A percentile compares a stretch with the other conserved stretches of the same genome.
Evolutionary conservation across 1,140 invertebrate genomes (phyloP).

Genomic region (Drosophila athabasca): DNA sequence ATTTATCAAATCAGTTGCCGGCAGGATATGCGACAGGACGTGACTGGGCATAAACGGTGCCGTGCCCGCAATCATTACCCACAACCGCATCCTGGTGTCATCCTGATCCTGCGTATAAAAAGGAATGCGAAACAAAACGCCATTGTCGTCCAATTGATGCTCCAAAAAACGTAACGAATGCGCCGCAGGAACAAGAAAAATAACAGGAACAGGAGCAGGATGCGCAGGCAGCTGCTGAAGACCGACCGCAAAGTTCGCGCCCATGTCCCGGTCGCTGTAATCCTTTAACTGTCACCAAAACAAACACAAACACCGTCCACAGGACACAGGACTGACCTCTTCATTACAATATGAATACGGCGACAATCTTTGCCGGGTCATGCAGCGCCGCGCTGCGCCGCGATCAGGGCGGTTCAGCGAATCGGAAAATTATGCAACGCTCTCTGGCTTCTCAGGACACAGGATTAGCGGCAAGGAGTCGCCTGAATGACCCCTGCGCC

Average conservation of each 20-base stretch:
- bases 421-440: conserved; percentile 67
- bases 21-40: conserved; percentile 63
- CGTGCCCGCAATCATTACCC: conserved; percentile 17
- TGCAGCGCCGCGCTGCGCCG: no score
- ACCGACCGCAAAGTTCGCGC: conserved; percentile 69
- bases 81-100: conserved; percentile 23
- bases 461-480: conserved; percentile 10
- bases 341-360: conserved; percentile 50
- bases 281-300: conserved; percentile 68
- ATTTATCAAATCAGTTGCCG: conserved; percentile 54
- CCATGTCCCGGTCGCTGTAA: conserved; percentile 68
- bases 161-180: conserved; percentile 45
- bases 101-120: conserved; percentile 11
- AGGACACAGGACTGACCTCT: conserved; percentile 62
- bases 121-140: conserved; percentile 1
- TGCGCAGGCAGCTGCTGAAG: conserved; percentile 32
- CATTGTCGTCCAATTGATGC: conserved; percentile 15
- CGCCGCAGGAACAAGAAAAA: background rate
- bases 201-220: background rate
- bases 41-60: conserved; percentile 58
- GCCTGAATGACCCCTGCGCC: conserved; percentile 33
- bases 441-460: no score
- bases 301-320: conserved; percentile 49
- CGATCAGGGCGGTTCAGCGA: conserved; percentile 46
- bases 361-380: conserved; percentile 50